A percentile compares a stretch with the other conserved stretches of the same genome.
Conservation (phyloP, 2,888 invertebrate genomes). For the Trypoxylon attenuatum region DNA sequence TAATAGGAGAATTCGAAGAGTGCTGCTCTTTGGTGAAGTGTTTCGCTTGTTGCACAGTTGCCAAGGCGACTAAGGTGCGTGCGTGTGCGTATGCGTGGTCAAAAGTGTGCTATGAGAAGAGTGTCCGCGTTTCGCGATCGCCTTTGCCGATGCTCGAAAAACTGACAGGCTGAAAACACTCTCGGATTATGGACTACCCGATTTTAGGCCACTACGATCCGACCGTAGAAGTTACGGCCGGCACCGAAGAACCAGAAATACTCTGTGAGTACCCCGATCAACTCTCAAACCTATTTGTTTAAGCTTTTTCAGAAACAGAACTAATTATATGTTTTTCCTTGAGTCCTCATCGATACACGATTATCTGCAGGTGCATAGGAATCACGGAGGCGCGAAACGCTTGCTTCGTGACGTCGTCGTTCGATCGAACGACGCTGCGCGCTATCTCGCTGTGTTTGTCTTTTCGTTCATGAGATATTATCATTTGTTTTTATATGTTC, state of each 20-base stretch:
- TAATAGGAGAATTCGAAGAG: not conserved
- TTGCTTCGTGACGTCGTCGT: slow-evolving; percentile 10
- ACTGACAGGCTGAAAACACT: slow-evolving; percentile 34
- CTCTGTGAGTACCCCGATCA: slow-evolving; percentile 65
- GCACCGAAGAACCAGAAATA: slow-evolving; percentile 60
- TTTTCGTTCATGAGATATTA: too few species aligned
- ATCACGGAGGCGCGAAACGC: slow-evolving; percentile 32
- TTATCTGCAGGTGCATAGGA: slow-evolving; percentile 15
- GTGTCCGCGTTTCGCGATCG: slow-evolving; percentile 28
- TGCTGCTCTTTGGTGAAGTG: slow-evolving; percentile 42
- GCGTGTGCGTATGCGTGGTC: slow-evolving; percentile 26
- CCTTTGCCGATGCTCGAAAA: slow-evolving; percentile 40
- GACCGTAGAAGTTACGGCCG: slow-evolving; percentile 57
- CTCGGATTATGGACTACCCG: slow-evolving; percentile 67
- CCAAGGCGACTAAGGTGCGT: slow-evolving; percentile 64
- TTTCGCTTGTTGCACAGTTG: slow-evolving; percentile 67
- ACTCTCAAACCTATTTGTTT: too few species aligned
- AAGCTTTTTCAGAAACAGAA: too few species aligned
- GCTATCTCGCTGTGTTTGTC: too few species aligned
- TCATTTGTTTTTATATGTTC: too few species aligned
- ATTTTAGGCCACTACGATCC: slow-evolving; percentile 67
- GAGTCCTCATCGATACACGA: not conserved
- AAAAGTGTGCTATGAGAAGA: slow-evolving; percentile 55
- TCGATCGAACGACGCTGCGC: too few species aligned
- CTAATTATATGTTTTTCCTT: too few species aligned